phyloP scores from a whole-genome alignment of 2,888 invertebrate species.

The Eurois occulta region DNA sequence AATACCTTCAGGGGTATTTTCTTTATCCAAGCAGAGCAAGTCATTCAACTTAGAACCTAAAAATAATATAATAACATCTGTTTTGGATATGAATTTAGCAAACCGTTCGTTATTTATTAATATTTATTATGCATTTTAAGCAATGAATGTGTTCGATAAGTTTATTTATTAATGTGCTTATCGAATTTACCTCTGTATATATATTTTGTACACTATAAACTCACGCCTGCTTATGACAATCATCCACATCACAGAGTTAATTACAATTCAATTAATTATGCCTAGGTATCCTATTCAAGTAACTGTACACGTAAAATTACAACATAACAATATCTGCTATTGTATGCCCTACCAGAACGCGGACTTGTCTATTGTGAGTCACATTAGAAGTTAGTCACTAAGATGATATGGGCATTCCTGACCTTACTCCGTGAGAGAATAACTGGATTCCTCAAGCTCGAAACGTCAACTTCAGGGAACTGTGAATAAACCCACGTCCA shows the following conservation, averaged over 20 bases:
- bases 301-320: background rate
- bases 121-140: background rate
- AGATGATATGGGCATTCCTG: slow-evolving; percentile 54
- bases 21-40: background rate
- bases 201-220: background rate
- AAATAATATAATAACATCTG: background rate
- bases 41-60: background rate
- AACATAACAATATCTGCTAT: background rate
- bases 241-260: slow-evolving; percentile 14
- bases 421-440: slow-evolving; percentile 33
- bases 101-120: background rate
- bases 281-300: slow-evolving; percentile 2
- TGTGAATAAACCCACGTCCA: slow-evolving; percentile 57
- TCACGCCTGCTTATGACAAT: slow-evolving; percentile 2
- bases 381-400: slow-evolving; percentile 25
- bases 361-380: background rate
- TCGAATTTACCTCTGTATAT: background rate
- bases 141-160: background rate
- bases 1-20: background rate
- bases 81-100: background rate
- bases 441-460: slow-evolving; percentile 54
- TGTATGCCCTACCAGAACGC: background rate
- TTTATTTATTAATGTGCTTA: background rate
- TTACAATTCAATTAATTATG: slow-evolving; percentile 38
- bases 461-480: slow-evolving; percentile 61